Evolutionary conservation across 2,113 vertebrate species (phyloP), one percentile per base, ranked within the genome.

Genomic region (Pipra filicauda): DNA sequence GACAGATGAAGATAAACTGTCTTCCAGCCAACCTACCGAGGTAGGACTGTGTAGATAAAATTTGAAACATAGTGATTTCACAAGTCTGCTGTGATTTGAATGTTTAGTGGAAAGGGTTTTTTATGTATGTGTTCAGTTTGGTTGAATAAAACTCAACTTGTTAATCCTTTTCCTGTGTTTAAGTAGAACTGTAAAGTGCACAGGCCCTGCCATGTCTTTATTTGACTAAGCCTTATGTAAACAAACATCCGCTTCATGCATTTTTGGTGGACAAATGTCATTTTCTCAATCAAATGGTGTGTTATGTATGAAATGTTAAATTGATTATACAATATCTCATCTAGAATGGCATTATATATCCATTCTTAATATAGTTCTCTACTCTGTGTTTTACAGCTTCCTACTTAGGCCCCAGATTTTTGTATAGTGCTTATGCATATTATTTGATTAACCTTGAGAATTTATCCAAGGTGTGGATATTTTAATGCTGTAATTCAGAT

Each of bases 1-100:
- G 96, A 98, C 99, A 55, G 99, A 99, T 69, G 99, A 98, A 78
- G 99, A 99, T 96, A 99, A 98, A 95, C 97, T 98, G 37, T 98
- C 99, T 75, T 99, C 99, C 37, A 98, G 93, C 82, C 99, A 99
- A 24, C 92, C 98, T 72, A 86, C 98, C 96, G 99, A 98, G 97
- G 99, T 99, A 98, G 95, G 97, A 69, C 30, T 62, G 8, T 10
- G 2, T 79, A 65, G 69, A 43, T 30, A 44, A 52, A 51, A 21
- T 43, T 86, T 19, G 4, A 81, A 80, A 8, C 1, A 0, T 18
- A 24, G 4, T 48, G 26, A 35, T 85, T 83, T 92, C 27, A 46
- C 22, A 46, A 31, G 27, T n/a, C 39, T 59, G 12, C 28, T 77
- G 51, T 62, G 27, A 19, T 75, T 73, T 67, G 19, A 64, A 28